Conservation (phyloP, 2,888 invertebrate species). For the Pyrrhosoma nymphula region DNA sequence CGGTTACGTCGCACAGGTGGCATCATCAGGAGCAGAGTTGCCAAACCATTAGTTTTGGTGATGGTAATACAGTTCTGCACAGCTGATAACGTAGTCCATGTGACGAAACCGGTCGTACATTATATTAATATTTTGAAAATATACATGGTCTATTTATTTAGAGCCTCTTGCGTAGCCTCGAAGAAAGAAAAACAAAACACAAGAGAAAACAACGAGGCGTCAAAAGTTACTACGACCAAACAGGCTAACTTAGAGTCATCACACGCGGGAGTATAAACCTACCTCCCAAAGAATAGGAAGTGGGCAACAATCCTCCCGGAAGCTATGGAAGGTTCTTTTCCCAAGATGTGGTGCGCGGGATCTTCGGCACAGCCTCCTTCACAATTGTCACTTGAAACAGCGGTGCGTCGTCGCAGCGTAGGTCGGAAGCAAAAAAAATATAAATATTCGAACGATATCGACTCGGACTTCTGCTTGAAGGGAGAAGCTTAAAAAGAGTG, state of each 20-base stretch:
- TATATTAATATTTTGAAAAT: too few relatives aligned
- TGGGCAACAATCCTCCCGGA: not conserved
- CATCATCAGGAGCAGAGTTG: too few relatives aligned
- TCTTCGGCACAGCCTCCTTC: not conserved
- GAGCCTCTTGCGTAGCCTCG: too few relatives aligned
- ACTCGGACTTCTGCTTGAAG: not conserved
- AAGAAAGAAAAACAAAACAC: not conserved
- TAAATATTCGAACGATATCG: conserved; percentile 39
- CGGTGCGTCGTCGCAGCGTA: not conserved
- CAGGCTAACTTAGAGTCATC: not conserved
- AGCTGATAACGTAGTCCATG: too few relatives aligned
- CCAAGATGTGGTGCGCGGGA: not conserved
- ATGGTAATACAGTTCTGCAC: too few relatives aligned
- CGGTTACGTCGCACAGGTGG: too few relatives aligned
- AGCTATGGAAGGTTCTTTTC: not conserved
- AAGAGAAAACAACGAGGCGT: not conserved
- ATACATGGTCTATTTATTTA: too few relatives aligned
- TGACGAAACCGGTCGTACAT: too few relatives aligned
- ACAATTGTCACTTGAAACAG: not conserved
- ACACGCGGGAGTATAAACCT: not conserved
- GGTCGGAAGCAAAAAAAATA: not conserved
- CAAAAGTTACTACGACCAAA: not conserved
- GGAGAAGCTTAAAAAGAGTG: not conserved
- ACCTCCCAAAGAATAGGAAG: not conserved
- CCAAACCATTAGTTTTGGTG: too few relatives aligned